phyloP scores from a whole-genome alignment of 2,113 vertebrate species.

The Grus americana region DNA sequence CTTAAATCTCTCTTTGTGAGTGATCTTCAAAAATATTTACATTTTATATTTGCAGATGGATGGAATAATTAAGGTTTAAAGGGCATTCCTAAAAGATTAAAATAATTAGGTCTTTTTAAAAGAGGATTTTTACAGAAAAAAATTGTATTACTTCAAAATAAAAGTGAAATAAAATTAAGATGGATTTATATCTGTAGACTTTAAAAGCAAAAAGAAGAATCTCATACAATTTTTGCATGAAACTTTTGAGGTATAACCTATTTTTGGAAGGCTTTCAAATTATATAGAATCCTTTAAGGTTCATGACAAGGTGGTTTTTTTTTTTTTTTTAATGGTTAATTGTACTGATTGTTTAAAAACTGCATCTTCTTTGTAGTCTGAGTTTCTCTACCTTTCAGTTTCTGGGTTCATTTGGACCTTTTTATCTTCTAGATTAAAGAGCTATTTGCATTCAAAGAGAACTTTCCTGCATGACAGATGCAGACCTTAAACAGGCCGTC shows the following conservation, averaged over 20 bases:
- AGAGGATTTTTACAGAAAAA: background rate
- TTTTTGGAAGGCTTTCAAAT: background rate
- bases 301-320: background rate
- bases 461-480: background rate
- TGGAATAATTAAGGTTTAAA: background rate
- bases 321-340: background rate
- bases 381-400: background rate
- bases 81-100: background rate
- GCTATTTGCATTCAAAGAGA: background rate
- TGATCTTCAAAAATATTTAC: background rate
- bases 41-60: background rate
- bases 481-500: background rate
- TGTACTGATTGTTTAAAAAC: background rate
- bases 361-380: background rate
- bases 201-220: background rate
- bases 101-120: background rate
- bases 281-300: background rate
- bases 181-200: background rate
- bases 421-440: constrained; percentile 32
- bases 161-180: background rate
- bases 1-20: background rate
- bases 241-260: background rate
- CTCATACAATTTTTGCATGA: background rate
- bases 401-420: background rate
- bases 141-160: background rate